Base-by-base conservation (phyloP, 1,140 invertebrate species). In the Drosophila nigromelanica region DNA sequence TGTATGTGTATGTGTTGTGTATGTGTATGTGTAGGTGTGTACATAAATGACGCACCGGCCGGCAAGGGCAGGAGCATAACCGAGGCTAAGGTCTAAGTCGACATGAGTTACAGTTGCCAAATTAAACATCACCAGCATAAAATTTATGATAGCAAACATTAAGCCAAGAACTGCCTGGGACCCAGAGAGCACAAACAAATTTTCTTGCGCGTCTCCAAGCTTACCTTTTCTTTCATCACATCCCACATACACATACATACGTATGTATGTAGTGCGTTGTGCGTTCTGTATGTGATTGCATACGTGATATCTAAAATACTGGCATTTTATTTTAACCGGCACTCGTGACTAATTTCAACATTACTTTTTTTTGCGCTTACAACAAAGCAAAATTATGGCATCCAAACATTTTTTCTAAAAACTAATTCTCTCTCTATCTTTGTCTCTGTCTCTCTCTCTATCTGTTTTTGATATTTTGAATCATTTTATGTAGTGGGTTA, bases 21-120 rank as follows among this genome's bases (percentile, higher is more conserved):
- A 60, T 67, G 14, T 50, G 33, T 58, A 11, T 24, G 35, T 63
- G 60, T 63, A 14, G n/a, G 24, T 11, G 43, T 67, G 33, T 54
- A 79, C 54, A 62, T 79, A 78, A 76, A 87, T 87, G 81, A 81
- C 64, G 72, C 61, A 79, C 77, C 54, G 39, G 24, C 39, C 54
- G 35, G 30, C 51, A 47, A 42, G 63, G 15, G 37, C 15, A 18
- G 18, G 24, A 47, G 62, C 35, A 51, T 35, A 40, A 50, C 63
- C 48, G 66, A 74, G 52, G 39, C 74, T 64, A 75, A 76, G 61
- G 74, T 87, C 82, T 80, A 59, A 82, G 83, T 63, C 71, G 76
- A 80, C 83, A 87, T 87, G 83, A 87, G 80, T 89, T 87, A 89
- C 83, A 78, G 83, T 87, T 83, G 78, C 81, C 83, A 87, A 87